Evolutionary conservation across 2,797 vertebrate species (phyloP), one percentile per base, ranked within the genome.

Genomic region (Lutjanus campechanus): DNA sequence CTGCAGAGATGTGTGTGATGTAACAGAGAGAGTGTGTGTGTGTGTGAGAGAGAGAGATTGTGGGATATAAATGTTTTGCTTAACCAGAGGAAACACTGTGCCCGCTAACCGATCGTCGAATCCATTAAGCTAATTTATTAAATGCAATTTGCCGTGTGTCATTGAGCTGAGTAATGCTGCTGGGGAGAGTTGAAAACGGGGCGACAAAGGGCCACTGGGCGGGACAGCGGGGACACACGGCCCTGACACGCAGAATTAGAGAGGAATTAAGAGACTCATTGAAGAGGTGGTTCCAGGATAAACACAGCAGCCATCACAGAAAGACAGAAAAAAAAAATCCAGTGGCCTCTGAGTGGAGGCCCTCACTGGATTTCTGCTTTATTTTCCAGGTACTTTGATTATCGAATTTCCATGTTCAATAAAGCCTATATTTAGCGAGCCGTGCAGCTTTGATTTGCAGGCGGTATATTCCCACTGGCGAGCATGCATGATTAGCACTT

Each of bases 81-180:
- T 97, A 97, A 98, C 93, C 53, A 41, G 95, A 97, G 97, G 97
- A 98, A 98, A 94, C 97, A 96, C 93, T 81, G 94, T 16, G 85
- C 95, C 96, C 95, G 95, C 96, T 96, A 96, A 96, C 96, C 95
- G 96, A 96, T 97, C 96, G 96, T 94, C 87, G 96, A 96, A 97
- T 97, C 97, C 96, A 98, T 97, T 97, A 97, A 95, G 94, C 94
- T 97, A 96, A 97, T 97, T 98, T 97, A 97, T 98, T 97, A 97
- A 97, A 96, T 91, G 95, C 96, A 96, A 95, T 97, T 97, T 97
- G 96, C 96, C 94, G 95, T 96, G 95, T 97, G 95, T 96, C 96
- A 96, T 96, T 96, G 96, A 96, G 95, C 95, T 95, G 96, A 96
- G 95, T 96, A 95, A 97, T 96, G 96, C 95, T 94, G 96, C 95